Conservation (phyloP, 2,113 vertebrate species). For the Anser brachyrhynchus region DNA sequence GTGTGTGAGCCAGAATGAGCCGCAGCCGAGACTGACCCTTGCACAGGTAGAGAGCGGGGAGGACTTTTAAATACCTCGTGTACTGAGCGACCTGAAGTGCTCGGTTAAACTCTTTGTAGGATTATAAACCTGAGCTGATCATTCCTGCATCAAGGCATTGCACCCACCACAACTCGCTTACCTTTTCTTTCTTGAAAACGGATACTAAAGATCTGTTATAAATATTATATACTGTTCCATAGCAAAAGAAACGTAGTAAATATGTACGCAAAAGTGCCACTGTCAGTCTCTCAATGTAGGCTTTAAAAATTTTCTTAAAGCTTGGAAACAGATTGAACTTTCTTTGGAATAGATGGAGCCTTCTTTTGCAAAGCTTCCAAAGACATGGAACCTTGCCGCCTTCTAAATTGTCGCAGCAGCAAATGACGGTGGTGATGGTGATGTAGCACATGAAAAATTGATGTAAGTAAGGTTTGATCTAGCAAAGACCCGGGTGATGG, state of each 20-base stretch:
- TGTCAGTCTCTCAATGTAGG: not conserved
- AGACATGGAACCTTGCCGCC: not conserved
- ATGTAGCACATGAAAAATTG: not conserved
- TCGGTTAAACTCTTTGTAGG: not conserved
- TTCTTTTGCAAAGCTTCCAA: conserved; percentile 1
- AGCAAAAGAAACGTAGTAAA: not conserved
- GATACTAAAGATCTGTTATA: not conserved
- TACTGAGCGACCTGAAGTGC: not conserved
- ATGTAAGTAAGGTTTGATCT: not conserved
- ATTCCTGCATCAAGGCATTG: not conserved
- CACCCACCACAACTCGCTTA: not conserved
- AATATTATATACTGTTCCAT: not conserved
- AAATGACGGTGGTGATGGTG: not conserved
- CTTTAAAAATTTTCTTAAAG: not conserved
- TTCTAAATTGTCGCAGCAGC: not conserved
- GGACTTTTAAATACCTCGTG: not conserved
- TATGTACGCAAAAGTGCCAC: not conserved
- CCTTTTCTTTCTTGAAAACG: not conserved
- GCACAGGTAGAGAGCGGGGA: not conserved
- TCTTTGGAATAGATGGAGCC: not conserved
- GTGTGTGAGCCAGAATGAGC: not conserved
- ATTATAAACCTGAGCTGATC: not conserved
- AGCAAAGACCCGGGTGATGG: not conserved
- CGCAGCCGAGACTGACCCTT: not conserved
- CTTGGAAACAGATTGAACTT: not conserved